Conservation (phyloP, 2,113 vertebrate genomes). For the Myotis davidii region DNA sequence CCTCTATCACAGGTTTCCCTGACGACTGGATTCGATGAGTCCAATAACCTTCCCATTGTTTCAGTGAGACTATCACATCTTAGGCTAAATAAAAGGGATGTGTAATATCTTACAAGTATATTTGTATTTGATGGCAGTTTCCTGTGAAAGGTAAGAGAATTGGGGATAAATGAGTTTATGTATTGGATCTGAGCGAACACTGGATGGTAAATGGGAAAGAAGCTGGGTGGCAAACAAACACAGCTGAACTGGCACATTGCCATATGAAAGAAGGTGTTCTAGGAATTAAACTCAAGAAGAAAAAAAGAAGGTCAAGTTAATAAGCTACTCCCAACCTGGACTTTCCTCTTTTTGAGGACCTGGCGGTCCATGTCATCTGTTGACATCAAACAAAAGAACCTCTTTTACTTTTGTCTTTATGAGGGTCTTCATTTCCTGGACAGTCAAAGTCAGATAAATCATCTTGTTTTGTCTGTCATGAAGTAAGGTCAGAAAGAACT, state of each 20-base stretch:
- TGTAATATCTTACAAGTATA: conserved; percentile 26
- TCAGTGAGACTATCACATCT: neutral
- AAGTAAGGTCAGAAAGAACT: neutral
- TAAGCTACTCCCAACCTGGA: conserved; percentile 17
- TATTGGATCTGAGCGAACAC: conserved; percentile 28
- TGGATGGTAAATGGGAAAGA: neutral
- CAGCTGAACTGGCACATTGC: conserved; percentile 53
- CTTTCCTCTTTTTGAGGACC: conserved; percentile 20
- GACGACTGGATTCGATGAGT: neutral
- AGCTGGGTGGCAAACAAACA: neutral
- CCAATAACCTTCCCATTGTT: neutral
- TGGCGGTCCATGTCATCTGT: conserved; percentile 35
- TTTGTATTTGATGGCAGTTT: conserved; percentile 29
- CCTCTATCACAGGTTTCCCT: neutral
- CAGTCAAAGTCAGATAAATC: neutral
- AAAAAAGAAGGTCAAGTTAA: conserved; percentile 44
- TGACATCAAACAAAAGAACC: neutral
- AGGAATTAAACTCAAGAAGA: conserved; percentile 54
- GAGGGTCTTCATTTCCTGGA: neutral
- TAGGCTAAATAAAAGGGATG: conserved; percentile 18
- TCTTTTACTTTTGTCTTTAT: neutral
- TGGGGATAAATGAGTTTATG: neutral
- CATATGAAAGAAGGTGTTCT: conserved; percentile 49
- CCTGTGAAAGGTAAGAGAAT: neutral
- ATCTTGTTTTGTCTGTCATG: neutral